These are phyloP conservation scores for Tylochromis polylepis DNA, from an alignment of 2,113 vertebrate genomes.

Conservation along the genomic window DNA sequence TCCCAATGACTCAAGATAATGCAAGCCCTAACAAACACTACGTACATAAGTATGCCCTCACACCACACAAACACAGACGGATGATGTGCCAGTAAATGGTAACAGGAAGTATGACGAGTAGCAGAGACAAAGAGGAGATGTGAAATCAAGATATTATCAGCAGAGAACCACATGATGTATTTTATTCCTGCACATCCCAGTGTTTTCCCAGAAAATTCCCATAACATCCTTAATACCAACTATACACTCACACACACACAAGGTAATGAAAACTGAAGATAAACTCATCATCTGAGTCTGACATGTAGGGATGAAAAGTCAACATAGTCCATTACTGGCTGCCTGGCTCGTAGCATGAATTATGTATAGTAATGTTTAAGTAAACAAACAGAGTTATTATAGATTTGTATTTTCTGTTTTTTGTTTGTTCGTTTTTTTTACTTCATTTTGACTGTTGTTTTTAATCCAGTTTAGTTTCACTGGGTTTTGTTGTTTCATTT, in stretches of 20 bases:
- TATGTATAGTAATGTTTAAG: background rate
- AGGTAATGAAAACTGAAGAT: background rate
- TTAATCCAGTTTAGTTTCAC: background rate
- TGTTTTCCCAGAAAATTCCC: background rate
- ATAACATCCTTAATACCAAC: background rate
- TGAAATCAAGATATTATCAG: slow-evolving; percentile 45
- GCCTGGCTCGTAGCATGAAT: background rate
- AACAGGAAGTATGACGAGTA: background rate
- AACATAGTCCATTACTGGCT: background rate
- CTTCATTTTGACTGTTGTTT: background rate
- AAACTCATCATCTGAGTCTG: slow-evolving; percentile 4
- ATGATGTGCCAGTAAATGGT: background rate
- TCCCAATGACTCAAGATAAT: background rate
- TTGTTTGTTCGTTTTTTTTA: no score
- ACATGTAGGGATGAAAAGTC: background rate
- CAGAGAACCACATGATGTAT: background rate
- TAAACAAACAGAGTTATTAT: background rate
- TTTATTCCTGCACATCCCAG: background rate
- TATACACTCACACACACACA: background rate
- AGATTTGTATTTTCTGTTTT: background rate
- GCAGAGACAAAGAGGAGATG: slow-evolving; percentile 15
- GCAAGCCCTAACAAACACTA: background rate
- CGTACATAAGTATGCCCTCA: background rate
- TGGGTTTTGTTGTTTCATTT: background rate
- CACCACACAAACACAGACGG: background rate